Evolutionary conservation across 2,797 vertebrate species (phyloP).

Genomic region (Fratercula arctica): DNA sequence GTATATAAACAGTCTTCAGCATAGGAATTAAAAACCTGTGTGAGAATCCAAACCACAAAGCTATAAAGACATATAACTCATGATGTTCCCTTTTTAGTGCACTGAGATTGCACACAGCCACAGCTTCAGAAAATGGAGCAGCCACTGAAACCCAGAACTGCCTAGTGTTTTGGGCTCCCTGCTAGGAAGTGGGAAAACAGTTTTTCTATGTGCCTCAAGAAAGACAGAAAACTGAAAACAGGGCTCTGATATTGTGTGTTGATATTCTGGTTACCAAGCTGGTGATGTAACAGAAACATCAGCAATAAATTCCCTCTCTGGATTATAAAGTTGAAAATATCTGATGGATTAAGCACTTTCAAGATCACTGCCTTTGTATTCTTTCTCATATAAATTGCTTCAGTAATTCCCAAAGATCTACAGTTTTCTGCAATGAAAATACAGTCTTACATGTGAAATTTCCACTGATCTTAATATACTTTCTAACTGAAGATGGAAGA

Average conservation of each 20-base stretch:
- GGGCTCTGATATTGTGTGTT: neutral
- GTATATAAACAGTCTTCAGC: constrained; percentile 43
- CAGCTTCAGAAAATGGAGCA: constrained; percentile 28
- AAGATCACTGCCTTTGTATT: neutral
- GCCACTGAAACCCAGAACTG: constrained; percentile 20
- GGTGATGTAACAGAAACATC: neutral
- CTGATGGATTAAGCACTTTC: neutral
- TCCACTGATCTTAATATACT: neutral
- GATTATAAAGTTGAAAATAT: neutral
- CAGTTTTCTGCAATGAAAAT: neutral
- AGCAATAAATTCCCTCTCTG: neutral
- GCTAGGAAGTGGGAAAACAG: constrained; percentile 30
- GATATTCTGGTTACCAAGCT: neutral
- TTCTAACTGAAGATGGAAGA: neutral
- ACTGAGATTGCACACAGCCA: constrained; percentile 17
- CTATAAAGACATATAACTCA: constrained; percentile 54
- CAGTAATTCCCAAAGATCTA: neutral
- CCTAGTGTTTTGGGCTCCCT: constrained; percentile 32
- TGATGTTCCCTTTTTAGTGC: constrained; percentile 37
- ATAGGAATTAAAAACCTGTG: constrained; percentile 60
- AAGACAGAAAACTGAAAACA: constrained; percentile 13
- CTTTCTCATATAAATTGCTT: neutral
- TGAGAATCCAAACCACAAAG: constrained; percentile 65
- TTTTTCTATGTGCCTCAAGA: neutral
- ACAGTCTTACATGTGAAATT: neutral